Conservation (phyloP, 2,113 vertebrate genomes). For the Gracilinanus agilis region DNA sequence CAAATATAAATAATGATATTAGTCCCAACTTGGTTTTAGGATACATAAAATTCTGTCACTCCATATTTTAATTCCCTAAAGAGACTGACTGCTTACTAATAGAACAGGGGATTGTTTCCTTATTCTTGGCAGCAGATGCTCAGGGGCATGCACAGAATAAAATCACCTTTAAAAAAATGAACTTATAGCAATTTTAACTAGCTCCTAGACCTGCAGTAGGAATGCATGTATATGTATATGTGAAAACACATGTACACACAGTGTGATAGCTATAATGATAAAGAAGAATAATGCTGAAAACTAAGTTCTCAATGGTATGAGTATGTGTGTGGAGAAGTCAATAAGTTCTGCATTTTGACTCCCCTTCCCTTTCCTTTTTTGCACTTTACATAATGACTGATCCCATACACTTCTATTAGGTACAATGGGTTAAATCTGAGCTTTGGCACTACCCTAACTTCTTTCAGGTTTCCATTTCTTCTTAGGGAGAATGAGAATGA, state of each 20-base stretch:
- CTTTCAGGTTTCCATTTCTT: not conserved
- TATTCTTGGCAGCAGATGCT: conserved; percentile 29
- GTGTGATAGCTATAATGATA: not conserved
- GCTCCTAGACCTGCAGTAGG: not conserved
- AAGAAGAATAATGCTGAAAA: not conserved
- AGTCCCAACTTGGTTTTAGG: not conserved
- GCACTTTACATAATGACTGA: not conserved
- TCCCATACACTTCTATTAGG: not conserved
- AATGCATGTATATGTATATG: not conserved
- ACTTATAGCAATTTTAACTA: conserved; percentile 7
- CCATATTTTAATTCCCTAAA: conserved; percentile 2
- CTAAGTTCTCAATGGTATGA: not conserved
- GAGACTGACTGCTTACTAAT: conserved; percentile 19
- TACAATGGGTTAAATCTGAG: not conserved
- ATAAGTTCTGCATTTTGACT: not conserved
- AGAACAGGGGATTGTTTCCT: not conserved
- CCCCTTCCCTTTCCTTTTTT: not conserved
- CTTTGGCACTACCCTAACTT: not conserved
- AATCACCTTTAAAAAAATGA: conserved; percentile 7
- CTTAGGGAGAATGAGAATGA: not conserved
- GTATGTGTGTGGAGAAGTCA: not conserved
- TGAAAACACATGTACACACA: not conserved
- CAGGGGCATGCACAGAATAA: conserved; percentile 22
- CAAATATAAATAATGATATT: not conserved
- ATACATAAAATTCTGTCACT: conserved; percentile 21